Percentiles rank a stretch among this genome's conserved stretches.
Evolutionary conservation across 2,113 vertebrate genomes (phyloP).

Genomic region (Callaeas wilsoni): DNA sequence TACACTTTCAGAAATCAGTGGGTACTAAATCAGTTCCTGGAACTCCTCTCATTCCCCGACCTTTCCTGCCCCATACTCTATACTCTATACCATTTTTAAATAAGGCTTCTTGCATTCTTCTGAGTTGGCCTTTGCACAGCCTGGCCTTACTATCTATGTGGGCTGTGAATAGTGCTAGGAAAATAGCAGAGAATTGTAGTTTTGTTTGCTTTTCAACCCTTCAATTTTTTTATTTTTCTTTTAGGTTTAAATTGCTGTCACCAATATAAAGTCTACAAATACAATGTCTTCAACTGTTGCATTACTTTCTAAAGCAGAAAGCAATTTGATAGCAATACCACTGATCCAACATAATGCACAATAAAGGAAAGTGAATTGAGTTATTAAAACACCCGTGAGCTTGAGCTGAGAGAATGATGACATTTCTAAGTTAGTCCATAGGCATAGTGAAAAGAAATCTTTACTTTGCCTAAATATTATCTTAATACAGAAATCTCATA

Average conservation of each 20-base stretch:
- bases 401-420: not conserved
- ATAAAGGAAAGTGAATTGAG: not conserved
- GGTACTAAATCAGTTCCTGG: not conserved
- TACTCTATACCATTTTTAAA: not conserved
- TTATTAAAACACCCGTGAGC: not conserved
- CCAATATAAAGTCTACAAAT: not conserved
- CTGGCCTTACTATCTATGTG: not conserved
- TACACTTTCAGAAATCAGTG: not conserved
- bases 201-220: not conserved
- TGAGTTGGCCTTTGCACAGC: not conserved
- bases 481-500: not conserved
- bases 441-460: not conserved
- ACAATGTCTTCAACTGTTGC: not conserved
- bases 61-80: not conserved
- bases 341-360: not conserved
- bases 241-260: not conserved
- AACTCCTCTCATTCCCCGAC: not conserved
- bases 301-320: not conserved
- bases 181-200: not conserved
- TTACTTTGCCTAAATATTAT: not conserved
- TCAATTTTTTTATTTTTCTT: not conserved
- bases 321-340: not conserved
- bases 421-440: not conserved
- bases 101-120: not conserved
- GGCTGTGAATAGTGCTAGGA: not conserved